Evolutionary conservation across 2,888 invertebrate species (phyloP), one percentile per base, ranked within the genome.

Genomic region (Oscheius myriophilus): DNA sequence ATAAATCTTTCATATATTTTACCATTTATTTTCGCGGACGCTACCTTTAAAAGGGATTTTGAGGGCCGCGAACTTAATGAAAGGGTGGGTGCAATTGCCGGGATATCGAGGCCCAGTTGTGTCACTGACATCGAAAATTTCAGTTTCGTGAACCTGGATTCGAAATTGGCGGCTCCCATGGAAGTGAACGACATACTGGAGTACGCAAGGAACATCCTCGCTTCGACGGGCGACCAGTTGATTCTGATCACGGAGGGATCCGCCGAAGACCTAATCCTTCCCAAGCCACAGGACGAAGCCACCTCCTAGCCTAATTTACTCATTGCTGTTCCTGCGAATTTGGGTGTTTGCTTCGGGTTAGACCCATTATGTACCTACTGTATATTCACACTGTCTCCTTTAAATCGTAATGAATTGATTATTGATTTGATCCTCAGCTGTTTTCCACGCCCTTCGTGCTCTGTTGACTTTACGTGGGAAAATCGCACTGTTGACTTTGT

Each of bases 131-230:
- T 25, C 18, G n/a, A n/a, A 16, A 9, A 0, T 25, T 54, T 54
- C 70, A 79, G 76, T 12, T 84, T 67, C 71, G 81, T 78, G 62
- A 85, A 85, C 54, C 52, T 85, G 59, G 84, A 85, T 67, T 85
- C 85, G 7, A 85, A 85, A 53, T 46, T 83, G 42, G 46, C 69
- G 0, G 43, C 68, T 12, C 84, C 85, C 2, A 66, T 70, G 57
- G 45, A 53, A 21, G 78, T 85, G 39, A 59, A 51, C 4, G 66
- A 77, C 49, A 69, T 80, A 63, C 55, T 61, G 21, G 54, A 70
- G 7, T 77, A 69, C 53, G 46, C 62, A 7, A 49, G 58, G 49
- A 52, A 69, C 18, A 54, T 69, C 3, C 58, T 74, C 4, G 55
- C 52, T 16, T 52, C 72, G 43, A 55, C 45, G 18, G 58, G 54